phyloP scores from a whole-genome alignment of 2,113 vertebrate species.

The Erpornis zantholeuca region DNA sequence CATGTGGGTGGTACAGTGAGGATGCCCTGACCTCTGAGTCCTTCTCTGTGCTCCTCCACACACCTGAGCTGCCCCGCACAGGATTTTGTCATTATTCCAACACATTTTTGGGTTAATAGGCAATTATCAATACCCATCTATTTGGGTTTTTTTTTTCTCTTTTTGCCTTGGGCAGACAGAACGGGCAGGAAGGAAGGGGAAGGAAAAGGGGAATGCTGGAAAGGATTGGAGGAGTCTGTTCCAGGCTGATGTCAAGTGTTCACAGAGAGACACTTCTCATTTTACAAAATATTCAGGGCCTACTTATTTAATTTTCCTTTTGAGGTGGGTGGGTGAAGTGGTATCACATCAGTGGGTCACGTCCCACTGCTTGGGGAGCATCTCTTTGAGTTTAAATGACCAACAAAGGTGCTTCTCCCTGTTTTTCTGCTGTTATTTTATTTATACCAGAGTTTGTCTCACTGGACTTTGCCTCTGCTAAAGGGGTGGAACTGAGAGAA shows the following conservation, averaged over 20 bases:
- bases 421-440: background rate
- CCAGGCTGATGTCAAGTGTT: background rate
- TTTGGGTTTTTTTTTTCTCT: background rate
- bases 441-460: background rate
- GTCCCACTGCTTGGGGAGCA: background rate
- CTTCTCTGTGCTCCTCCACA: background rate
- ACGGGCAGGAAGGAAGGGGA: background rate
- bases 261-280: background rate
- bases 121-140: rapidly evolving
- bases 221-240: background rate
- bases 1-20: rapidly evolving
- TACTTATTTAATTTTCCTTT: background rate
- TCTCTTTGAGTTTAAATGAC: background rate
- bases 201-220: background rate
- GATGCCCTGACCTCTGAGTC: background rate
- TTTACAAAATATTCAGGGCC: background rate
- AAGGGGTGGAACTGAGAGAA: background rate
- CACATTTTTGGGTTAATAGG: background rate
- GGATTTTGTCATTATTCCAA: background rate
- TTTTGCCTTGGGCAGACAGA: background rate
- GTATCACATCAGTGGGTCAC: background rate
- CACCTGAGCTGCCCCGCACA: rapidly evolving
- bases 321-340: background rate
- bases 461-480: background rate
- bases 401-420: rapidly evolving